Base-by-base conservation (phyloP, 2,888 invertebrate genomes). In the Andrena marginata region DNA sequence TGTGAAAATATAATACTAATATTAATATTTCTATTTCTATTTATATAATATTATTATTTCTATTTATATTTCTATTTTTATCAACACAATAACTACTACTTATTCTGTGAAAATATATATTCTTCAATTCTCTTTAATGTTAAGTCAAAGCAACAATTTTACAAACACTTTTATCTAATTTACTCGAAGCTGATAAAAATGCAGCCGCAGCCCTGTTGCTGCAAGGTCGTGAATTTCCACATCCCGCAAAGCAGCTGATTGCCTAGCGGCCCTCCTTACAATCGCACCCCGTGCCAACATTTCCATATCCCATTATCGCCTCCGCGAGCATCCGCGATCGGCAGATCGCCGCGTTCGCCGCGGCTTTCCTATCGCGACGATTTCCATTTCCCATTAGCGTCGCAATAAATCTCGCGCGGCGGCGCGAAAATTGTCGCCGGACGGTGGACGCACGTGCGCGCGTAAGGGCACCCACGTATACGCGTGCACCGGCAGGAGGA, bases 341-440 rank as follows among this genome's bases (percentile, higher is more conserved):
- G 2, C 65, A 6, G 20, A 3, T 2, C 48, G 7, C 29, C 48
- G 26, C 3, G 16, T 49, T n/a, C 49, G 23, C 10, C 42, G 13
- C 2, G 42, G 7, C 31, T 68, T 68, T 54, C 54, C 33, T 29
- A 54, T 33, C 13, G 8, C 23, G 10, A 7, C 64, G 20, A 42
- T 59, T 63, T 48, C 26, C 62, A 69, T 68, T 62, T 63, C 48
- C 78, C 69, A 35, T 64, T 48, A 63, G 31, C 62, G n/a, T 1
- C 29, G 35, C 62, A 16, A 67, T 62, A 74, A 78, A 67, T 74
- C 23, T 42, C 35, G n/a, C 56, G 69, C 6, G 48, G 59, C 75
- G 78, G 78, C 78, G 82, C 83, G 82, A 78, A 82, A 78, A 74
- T 26, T 62, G 33, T 33, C 33, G n/a, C 29, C 29, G 23, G 51